Evolutionary conservation across 30 jellyfish, hydroid and myxozoan species (phyloP).

Genomic region (Nemopilema nomurai): DNA sequence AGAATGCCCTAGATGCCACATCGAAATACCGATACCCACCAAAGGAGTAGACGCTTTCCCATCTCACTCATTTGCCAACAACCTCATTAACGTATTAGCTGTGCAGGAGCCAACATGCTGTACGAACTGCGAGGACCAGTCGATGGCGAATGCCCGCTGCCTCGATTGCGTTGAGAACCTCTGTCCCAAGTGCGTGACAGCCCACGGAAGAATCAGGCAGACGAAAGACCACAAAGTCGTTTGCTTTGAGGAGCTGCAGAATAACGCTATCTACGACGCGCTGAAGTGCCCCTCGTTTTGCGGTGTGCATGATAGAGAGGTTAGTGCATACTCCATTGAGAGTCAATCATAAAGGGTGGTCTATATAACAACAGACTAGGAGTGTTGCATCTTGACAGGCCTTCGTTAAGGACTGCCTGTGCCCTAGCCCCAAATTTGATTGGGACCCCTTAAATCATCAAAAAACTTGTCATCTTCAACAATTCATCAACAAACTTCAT

Average conservation of each 20-base stretch:
- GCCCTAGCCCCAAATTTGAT: too few species aligned
- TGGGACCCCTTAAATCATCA: too few species aligned
- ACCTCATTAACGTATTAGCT: constrained; percentile 86
- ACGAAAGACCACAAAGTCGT: constrained; percentile 90
- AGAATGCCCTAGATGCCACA: constrained; percentile 86
- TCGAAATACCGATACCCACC: constrained; percentile 84
- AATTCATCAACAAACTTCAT: too few species aligned
- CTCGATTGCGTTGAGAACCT: constrained; percentile 95
- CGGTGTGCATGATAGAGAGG: constrained; percentile 94
- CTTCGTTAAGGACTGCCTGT: too few species aligned
- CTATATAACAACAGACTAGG: too few species aligned
- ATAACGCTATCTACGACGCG: constrained; percentile 93
- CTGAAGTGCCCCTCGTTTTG: constrained; percentile 96
- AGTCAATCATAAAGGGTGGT: too few species aligned
- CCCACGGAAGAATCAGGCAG: constrained; percentile 96
- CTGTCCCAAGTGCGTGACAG: constrained; percentile 92
- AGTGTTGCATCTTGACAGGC: too few species aligned
- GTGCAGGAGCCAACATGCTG: constrained; percentile 91
- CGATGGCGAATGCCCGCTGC: constrained; percentile 95
- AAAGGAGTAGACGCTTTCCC: constrained; percentile 97
- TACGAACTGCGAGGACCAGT: constrained; percentile 94
- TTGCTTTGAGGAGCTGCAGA: constrained; percentile 96
- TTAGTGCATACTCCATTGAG: background rate
- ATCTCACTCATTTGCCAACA: constrained; percentile 81
- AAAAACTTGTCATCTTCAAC: too few species aligned